phyloP scores from a whole-genome alignment of 2,113 vertebrate species.

The Gymnorhina tibicen region DNA sequence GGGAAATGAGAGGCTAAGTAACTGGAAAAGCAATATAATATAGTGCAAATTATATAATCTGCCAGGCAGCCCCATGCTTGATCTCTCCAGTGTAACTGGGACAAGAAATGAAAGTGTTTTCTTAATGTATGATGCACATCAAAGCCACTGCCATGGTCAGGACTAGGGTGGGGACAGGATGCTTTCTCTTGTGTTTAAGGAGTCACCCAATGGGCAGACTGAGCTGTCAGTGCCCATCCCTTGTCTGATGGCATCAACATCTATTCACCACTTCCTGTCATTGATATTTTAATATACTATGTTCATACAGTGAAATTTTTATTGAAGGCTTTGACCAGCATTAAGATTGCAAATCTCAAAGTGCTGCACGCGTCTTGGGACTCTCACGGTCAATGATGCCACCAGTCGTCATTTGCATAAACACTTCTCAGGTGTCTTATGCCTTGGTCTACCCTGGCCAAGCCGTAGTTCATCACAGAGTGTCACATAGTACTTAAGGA shows the following conservation, averaged over 20 bases:
- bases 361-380: not conserved
- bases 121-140: not conserved
- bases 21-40: not conserved
- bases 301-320: not conserved
- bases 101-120: not conserved
- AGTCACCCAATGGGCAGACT: not conserved
- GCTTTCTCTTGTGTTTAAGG: not conserved
- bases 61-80: not conserved
- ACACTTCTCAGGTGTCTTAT: not conserved
- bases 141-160: not conserved
- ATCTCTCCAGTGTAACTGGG: rapidly evolving
- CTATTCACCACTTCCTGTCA: not conserved
- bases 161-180: not conserved
- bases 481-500: not conserved
- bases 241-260: not conserved
- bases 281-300: not conserved
- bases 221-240: not conserved
- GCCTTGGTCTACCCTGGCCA: not conserved
- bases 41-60: not conserved
- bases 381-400: not conserved
- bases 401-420: not conserved
- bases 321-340: not conserved
- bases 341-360: not conserved
- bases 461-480: not conserved
- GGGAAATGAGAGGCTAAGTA: not conserved